Evolutionary conservation across 2,797 vertebrate species (phyloP), one percentile per base, ranked within the genome.

Genomic region (Decapterus maruadsi): DNA sequence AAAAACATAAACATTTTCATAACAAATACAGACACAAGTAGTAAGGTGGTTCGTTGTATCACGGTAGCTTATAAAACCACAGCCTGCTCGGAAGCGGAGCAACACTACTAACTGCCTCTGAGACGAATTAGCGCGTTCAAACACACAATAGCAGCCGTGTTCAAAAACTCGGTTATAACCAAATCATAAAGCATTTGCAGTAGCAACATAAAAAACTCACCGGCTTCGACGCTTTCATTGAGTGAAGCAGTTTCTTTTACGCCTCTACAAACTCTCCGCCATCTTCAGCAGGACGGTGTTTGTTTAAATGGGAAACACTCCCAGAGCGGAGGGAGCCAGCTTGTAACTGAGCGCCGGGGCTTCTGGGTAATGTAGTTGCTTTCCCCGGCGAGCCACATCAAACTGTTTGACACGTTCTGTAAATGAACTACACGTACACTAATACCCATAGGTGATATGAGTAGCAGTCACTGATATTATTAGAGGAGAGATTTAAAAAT

Each of bases 301-400:
- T 96, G 96, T 98, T 97, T 96, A 96, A 97, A 97, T 96, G 96
- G 95, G 95, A 97, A 96, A 97, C 95, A 95, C 95, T 96, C 96
- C 95, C 94, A 90, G 93, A 94, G 93, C 93, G 91, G 92, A 95
- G 94, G 89, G 94, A 90, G 94, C 91, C 89, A 94, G 95, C 87
- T 90, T 88, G 86, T 91, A 87, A 88, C 68, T 29, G 54, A 12
- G 61, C 93, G 85, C 81, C 1, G 0, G 19, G 94, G 4, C 57
- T 82, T 86, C 48, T 95, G 97, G 97, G 96, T 95, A 89, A 72
- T 87, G 96, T 88, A 95, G 97, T 96, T 60, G 2, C 20, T 20
- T 61, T 4, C 3, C 16, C 5, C 8, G 1, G 2, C 46, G 0
- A 22, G 45, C 29, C 26, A 16, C 17, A 36, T 50, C 9, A 6